These are phyloP conservation scores for Gobionotothen gibberifrons DNA, from an alignment of 2,797 vertebrate genomes.

Conservation along the genomic window DNA sequence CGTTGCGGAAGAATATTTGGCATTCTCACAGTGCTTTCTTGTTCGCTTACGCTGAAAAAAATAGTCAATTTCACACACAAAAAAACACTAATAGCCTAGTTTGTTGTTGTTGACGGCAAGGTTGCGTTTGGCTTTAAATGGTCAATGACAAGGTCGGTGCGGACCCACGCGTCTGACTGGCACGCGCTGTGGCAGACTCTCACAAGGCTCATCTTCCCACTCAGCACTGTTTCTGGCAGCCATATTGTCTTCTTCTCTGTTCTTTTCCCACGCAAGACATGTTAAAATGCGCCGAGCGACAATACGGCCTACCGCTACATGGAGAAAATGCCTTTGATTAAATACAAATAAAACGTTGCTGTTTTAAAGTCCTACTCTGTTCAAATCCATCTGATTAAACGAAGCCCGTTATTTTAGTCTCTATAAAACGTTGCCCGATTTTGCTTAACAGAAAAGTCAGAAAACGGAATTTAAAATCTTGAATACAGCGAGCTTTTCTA, in stretches of 20 bases:
- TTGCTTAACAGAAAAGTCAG: too few relatives aligned
- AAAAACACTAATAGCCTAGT: too few relatives aligned
- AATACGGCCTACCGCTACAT: not conserved
- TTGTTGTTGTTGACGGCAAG: too few relatives aligned
- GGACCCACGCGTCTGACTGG: constrained; percentile 52
- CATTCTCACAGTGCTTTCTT: too few relatives aligned
- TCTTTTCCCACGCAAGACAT: constrained; percentile 29
- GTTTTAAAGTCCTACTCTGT: not conserved
- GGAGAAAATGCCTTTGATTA: not conserved
- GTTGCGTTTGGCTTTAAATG: constrained; percentile 12
- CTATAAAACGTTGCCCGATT: not conserved
- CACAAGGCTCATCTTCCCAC: constrained; percentile 62
- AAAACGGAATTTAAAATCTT: not conserved
- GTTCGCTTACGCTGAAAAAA: too few relatives aligned
- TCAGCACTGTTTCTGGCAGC: constrained; percentile 61
- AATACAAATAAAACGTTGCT: not conserved
- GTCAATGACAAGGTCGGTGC: constrained; percentile 63
- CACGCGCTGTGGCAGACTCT: constrained; percentile 26
- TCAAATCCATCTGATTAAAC: not conserved
- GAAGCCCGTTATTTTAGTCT: too few relatives aligned
- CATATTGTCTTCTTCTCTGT: constrained; percentile 66
- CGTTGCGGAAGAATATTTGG: too few relatives aligned
- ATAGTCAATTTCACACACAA: too few relatives aligned
- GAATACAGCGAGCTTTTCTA: not conserved
- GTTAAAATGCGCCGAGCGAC: not conserved